Evolutionary conservation across 2,797 vertebrate genomes (phyloP).

Genomic region (Hozukius guyotensis): DNA sequence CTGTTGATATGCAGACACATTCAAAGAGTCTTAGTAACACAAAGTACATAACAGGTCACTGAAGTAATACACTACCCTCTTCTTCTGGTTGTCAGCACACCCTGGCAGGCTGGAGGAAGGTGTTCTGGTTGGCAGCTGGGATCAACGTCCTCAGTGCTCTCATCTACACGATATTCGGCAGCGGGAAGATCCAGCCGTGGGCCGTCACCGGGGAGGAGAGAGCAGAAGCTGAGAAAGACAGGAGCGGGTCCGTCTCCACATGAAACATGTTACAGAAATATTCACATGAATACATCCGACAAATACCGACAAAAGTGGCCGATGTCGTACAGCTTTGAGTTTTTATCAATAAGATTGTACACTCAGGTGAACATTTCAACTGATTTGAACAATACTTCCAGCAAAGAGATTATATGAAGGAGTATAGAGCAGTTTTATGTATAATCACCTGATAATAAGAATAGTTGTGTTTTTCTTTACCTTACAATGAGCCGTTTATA

Average conservation of each 20-base stretch:
- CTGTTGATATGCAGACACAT: too few relatives aligned
- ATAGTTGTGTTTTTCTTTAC: too few relatives aligned
- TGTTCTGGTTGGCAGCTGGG: constrained; percentile 82
- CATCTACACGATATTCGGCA: constrained; percentile 78
- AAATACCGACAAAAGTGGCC: background rate
- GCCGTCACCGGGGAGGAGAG: constrained; percentile 72
- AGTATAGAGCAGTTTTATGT: background rate
- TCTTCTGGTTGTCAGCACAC: constrained; percentile 73
- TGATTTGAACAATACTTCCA: background rate
- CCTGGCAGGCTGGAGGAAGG: constrained; percentile 82
- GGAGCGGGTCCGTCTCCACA: constrained; percentile 20
- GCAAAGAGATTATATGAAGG: background rate
- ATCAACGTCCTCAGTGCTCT: constrained; percentile 76
- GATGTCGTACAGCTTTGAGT: background rate
- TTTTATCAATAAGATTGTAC: background rate
- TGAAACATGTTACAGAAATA: background rate
- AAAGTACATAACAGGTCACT: background rate
- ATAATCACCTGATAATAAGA: too few relatives aligned
- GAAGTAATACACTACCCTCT: background rate
- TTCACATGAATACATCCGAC: background rate
- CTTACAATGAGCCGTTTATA: too few relatives aligned
- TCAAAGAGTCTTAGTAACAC: background rate
- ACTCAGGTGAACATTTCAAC: background rate
- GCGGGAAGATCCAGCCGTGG: constrained; percentile 84
- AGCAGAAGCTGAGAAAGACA: constrained; percentile 16